Percentiles rank a stretch among this genome's conserved stretches.
Evolutionary conservation across 2,797 vertebrate species (phyloP).

Genomic region (Astyanax mexicanus): DNA sequence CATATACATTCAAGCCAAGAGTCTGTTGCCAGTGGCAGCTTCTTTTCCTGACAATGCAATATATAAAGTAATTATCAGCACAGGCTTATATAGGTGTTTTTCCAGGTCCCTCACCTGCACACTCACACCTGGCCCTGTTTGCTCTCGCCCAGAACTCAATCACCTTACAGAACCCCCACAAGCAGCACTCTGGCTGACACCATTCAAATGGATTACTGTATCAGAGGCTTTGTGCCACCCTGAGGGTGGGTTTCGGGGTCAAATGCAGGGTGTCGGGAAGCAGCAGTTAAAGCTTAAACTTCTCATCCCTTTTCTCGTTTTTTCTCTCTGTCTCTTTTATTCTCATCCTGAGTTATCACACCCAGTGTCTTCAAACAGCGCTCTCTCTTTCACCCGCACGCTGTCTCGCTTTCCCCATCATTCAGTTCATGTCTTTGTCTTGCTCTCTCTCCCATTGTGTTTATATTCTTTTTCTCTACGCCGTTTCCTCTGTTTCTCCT

Average conservation of each 20-base stretch:
- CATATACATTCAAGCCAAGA: no score
- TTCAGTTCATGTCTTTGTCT: neutral
- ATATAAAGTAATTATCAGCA: no score
- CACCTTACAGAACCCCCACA: constrained; percentile 37
- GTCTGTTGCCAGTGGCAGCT: no score
- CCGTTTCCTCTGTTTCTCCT: constrained; percentile 13
- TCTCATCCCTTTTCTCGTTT: constrained; percentile 26
- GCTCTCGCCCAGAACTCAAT: constrained; percentile 36
- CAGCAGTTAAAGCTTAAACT: constrained; percentile 47
- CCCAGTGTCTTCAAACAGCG: neutral
- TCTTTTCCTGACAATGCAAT: no score
- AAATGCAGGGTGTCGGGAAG: constrained; percentile 57
- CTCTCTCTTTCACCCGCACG: neutral
- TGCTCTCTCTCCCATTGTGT: constrained; percentile 19
- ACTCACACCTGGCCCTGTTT: constrained; percentile 34
- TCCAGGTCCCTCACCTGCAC: constrained; percentile 38
- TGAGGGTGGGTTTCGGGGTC: constrained; percentile 58
- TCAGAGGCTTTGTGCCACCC: constrained; percentile 40
- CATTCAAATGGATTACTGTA: constrained; percentile 68
- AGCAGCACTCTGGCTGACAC: constrained; percentile 51
- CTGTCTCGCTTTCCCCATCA: neutral
- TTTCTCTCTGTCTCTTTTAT: neutral
- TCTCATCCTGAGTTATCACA: neutral
- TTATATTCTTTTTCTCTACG: constrained; percentile 10
- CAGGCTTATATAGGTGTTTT: no score